A percentile compares a stretch with the other conserved stretches of the same genome.
Evolutionary conservation across 1,140 invertebrate species (phyloP).

Genomic region (Achatina immaculata): DNA sequence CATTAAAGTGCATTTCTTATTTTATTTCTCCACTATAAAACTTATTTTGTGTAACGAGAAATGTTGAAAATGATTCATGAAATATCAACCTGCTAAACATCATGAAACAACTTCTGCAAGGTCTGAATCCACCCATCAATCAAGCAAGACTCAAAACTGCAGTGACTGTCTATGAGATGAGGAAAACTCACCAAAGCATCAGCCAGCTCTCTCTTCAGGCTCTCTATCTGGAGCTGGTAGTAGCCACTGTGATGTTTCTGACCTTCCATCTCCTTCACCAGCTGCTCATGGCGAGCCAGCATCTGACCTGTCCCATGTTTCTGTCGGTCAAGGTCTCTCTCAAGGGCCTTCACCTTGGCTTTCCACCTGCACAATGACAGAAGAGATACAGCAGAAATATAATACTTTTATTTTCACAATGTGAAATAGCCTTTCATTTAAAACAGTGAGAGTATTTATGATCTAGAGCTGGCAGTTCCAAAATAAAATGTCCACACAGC

Average conservation of each 20-base stretch:
- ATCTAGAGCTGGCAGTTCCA: not conserved
- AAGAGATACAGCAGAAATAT: constrained; percentile 11
- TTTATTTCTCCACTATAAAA: too few relatives aligned
- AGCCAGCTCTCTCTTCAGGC: constrained; percentile 63
- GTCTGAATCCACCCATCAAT: too few relatives aligned
- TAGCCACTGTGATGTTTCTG: constrained; percentile 55
- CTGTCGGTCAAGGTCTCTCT: constrained; percentile 64
- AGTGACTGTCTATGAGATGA: not conserved
- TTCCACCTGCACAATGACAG: constrained; percentile 68
- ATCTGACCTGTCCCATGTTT: constrained; percentile 64
- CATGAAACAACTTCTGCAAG: too few relatives aligned
- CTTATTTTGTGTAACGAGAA: too few relatives aligned
- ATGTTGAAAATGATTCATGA: too few relatives aligned
- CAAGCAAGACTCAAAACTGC: too few relatives aligned
- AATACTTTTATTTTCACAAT: not conserved
- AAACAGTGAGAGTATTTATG: not conserved
- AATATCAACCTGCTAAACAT: too few relatives aligned
- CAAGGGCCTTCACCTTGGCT: constrained; percentile 66
- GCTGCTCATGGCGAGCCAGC: constrained; percentile 63
- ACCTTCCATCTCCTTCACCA: constrained; percentile 63
- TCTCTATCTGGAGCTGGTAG: constrained; percentile 62
- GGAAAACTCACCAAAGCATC: constrained; percentile 62
- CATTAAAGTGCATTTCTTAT: too few relatives aligned
- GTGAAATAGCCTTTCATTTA: not conserved
- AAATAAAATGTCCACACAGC: not conserved